phyloP scores from a whole-genome alignment of 2,113 vertebrate genomes.

The Anarrhichthys ocellatus region DNA sequence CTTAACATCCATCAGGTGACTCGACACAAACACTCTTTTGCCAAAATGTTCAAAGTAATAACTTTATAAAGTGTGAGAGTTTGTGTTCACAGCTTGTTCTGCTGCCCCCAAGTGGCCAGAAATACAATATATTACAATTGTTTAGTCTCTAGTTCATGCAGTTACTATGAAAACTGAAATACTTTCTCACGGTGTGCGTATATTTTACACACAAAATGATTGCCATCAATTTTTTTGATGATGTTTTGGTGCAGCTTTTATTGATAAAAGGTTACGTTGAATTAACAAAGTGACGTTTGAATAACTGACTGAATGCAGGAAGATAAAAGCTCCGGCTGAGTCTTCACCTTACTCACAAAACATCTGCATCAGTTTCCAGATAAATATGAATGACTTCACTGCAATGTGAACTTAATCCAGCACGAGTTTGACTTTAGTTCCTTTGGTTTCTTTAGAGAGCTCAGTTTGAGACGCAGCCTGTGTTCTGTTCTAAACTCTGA shows the following conservation, averaged over 20 bases:
- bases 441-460: too few relatives aligned
- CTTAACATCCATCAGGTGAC: too few relatives aligned
- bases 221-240: too few relatives aligned
- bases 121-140: not conserved
- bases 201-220: too few relatives aligned
- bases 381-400: too few relatives aligned
- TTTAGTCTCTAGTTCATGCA: not conserved
- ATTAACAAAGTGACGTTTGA: too few relatives aligned
- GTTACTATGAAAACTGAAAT: not conserved
- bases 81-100: not conserved
- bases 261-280: not conserved
- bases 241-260: not conserved
- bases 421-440: not conserved
- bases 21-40: too few relatives aligned
- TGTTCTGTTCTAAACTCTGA: not conserved
- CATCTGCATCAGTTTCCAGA: too few relatives aligned
- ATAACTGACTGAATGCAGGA: too few relatives aligned
- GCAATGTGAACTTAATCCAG: too few relatives aligned
- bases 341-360: not conserved
- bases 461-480: constrained; percentile 16
- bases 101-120: not conserved
- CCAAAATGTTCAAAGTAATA: not conserved
- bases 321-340: too few relatives aligned
- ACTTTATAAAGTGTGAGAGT: not conserved
- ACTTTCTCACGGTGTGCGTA: too few relatives aligned